Evolutionary conservation across 1,140 invertebrate species (phyloP), one percentile per base, ranked within the genome.

Genomic region (Heliothis subflexa): DNA sequence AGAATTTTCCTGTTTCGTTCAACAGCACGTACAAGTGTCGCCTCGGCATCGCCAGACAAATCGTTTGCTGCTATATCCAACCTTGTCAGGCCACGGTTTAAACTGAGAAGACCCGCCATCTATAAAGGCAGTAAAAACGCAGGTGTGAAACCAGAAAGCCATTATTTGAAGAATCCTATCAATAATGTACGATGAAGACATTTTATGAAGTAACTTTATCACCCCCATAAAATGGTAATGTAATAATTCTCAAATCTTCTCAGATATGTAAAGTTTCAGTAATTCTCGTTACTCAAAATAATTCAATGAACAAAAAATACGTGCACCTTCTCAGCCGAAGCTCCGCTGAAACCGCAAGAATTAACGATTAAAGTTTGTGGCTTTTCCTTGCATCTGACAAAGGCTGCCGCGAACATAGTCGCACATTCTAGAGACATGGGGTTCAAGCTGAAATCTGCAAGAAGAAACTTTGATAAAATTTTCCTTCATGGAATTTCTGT

Each of bases 61-160:
- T 94, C 87, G 83, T 95, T 95, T 13, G 91, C 93, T 10, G 93
- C 90, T 85, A 95, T 91, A 82, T 95, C 94, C 54, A 95, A 82
- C 82, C 92, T 88, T 16, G 85, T 90, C 54, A 95, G 79, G 33
- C 93, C 92, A 40, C 92, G 89, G 72, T 95, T 95, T n/a, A 95
- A 83, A 68, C 88, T 86, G 12, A 95, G 85, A n/a, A 95, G 85
- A 16, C 93, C 92, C 33, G 90, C 90, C 87, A 95, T 93, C 94
- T 95, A 75, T 72, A 86, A 79, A 77, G 25, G 2, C 71, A 64
- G 66, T 47, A 78, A 77, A 72, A 77, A 40, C 12, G 18, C 55
- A 74, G 28, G 68, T 72, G 71, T 25, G 2, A 16, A 16, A 52
- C 2, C 12, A 18, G 28, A 16, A 25, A 54, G 21, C 10, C 52